These are phyloP conservation scores for Heteractis magnifica DNA, from an alignment of 92 coral and sea anemone genomes.

Conservation along the genomic window DNA sequence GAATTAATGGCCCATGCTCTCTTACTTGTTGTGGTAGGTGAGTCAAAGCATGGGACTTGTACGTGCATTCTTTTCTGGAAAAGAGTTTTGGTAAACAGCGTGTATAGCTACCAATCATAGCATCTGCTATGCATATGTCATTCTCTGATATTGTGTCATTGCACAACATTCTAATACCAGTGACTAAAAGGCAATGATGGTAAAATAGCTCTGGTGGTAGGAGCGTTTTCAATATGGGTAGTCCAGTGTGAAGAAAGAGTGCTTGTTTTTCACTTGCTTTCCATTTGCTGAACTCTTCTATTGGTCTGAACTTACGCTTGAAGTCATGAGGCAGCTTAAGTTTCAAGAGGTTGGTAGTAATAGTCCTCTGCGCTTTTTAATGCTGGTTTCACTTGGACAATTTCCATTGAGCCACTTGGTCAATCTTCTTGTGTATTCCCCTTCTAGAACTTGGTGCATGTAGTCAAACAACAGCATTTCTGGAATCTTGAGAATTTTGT, in stretches of 20 bases:
- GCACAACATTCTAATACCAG: constrained; percentile 61
- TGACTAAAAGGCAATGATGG: constrained; percentile 58
- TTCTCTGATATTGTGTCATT: constrained; percentile 52
- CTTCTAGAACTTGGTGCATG: constrained; percentile 75
- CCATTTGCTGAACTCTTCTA: constrained; percentile 70
- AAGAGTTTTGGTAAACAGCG: constrained; percentile 57
- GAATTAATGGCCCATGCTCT: constrained; percentile 59
- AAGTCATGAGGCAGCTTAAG: constrained; percentile 64
- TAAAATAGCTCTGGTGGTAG: constrained; percentile 53
- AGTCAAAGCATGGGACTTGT: constrained; percentile 55
- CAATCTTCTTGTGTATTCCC: constrained; percentile 62
- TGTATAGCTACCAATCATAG: constrained; percentile 55
- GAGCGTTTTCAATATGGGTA: constrained; percentile 51
- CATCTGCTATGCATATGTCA: constrained; percentile 58
- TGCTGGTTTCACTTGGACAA: constrained; percentile 41
- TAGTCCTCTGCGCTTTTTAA: constrained; percentile 8
- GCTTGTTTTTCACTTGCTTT: constrained; percentile 70
- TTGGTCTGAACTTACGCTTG: constrained; percentile 52
- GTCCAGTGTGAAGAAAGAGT: constrained; percentile 62
- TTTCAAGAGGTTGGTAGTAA: constrained; percentile 22
- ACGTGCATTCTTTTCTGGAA: constrained; percentile 48
- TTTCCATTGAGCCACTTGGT: constrained; percentile 56
- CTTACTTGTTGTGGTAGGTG: constrained; percentile 65
- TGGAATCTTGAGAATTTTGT: constrained; percentile 51
- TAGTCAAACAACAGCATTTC: constrained; percentile 55